Base-by-base conservation (phyloP, 2,888 invertebrate genomes). In the Drosophila prostipennis region DNA sequence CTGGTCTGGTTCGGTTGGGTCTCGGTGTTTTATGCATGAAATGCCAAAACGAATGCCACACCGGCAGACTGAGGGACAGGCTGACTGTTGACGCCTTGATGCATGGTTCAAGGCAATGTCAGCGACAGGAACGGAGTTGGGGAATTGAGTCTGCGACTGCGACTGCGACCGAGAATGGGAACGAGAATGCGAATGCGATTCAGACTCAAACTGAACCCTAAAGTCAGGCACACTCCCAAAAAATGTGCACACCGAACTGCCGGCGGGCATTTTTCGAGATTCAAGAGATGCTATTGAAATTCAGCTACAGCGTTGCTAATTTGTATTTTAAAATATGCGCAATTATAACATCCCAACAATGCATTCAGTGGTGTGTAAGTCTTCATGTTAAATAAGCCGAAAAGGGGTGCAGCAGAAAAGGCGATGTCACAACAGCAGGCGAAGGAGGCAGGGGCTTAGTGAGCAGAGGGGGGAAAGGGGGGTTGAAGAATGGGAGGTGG, bases 301-400 rank as follows among this genome's bases (percentile, higher is more conserved):
- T 82, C 72, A 70, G 77, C 82, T 87, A 86, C 87, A 85, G 89
- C 89, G 89, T 89, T 84, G 84, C 84, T 89, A 85, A 85, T 85
- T 85, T 89, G 85, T 89, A 78, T 85, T 85, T 85, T 89, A 89
- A 89, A 85, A 85, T 85, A 85, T 85, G 89, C 84, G 82, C 87
- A 89, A 87, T 80, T 87, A 87, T 77, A 75, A 49, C 72, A 84
- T 49, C 72, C 79, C 69, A 74, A 83, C 79, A 83, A 83, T 83
- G 76, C 56, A 67, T 52, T 46, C 82, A 81, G 85, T 81, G 85
- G 80, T 80, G 85, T 84, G 85, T 80, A 64, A 75, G 80, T 80
- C 78, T 77, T 56, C 72, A 68, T 83, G 77, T 80, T 80, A 68
- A 83, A 80, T 83, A 80, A 72, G 78, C 85, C 78, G 53, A 77